phyloP scores from a whole-genome alignment of 2,113 vertebrate genomes.

The Fregetta grallaria region DNA sequence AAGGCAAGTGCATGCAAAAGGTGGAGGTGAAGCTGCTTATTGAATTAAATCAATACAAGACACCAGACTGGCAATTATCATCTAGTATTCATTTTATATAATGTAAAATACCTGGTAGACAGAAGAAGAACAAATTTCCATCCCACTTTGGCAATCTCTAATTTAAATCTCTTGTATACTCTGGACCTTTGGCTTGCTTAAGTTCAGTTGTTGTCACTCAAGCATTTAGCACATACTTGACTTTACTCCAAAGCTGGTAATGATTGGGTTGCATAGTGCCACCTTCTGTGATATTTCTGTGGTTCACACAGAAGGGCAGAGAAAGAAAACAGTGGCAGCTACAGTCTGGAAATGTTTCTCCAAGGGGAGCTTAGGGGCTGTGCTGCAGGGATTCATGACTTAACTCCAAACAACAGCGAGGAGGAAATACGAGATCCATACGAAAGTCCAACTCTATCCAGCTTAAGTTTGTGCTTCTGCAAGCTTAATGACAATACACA shows the following conservation, averaged over 20 bases:
- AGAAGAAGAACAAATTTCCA: background rate
- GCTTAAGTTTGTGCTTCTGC: background rate
- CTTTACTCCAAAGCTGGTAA: background rate
- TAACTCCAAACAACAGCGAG: background rate
- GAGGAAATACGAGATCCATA: background rate
- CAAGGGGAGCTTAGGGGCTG: background rate
- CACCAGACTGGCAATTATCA: background rate
- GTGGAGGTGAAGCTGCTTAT: constrained; percentile 41
- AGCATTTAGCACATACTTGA: background rate
- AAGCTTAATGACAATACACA: background rate
- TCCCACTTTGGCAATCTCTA: background rate
- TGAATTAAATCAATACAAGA: constrained; percentile 56
- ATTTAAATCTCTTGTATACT: background rate
- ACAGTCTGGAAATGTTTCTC: background rate
- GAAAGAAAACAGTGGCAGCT: background rate
- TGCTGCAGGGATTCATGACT: background rate
- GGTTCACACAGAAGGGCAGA: background rate
- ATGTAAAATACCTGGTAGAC: background rate
- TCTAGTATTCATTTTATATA: background rate
- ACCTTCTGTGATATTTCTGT: background rate
- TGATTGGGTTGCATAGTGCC: fast-evolving
- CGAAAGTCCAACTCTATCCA: background rate
- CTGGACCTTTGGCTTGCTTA: background rate
- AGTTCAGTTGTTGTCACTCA: background rate
- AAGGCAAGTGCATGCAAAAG: constrained; percentile 31